These are phyloP conservation scores for Sebastes schlegelii DNA, from an alignment of 2,113 vertebrate species.

Conservation along the genomic window DNA sequence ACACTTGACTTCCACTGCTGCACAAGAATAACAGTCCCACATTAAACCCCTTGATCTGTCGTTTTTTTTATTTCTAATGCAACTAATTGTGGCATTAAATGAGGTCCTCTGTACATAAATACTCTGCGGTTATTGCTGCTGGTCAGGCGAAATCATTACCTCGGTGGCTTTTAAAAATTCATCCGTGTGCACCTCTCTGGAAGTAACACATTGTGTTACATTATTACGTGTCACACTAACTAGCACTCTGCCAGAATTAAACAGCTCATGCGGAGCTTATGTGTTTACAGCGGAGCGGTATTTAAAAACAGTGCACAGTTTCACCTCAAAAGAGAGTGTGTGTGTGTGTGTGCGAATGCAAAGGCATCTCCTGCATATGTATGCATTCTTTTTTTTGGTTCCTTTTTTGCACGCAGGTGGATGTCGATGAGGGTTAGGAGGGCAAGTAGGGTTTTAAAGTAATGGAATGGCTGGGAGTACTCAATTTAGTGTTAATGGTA, in stretches of 20 bases:
- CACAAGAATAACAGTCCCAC: constrained; percentile 65
- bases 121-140: constrained; percentile 52
- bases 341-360: background rate
- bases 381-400: too few relatives aligned
- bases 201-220: constrained; percentile 52
- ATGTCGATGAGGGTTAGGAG: constrained; percentile 29
- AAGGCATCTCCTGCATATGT: background rate
- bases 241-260: constrained; percentile 57
- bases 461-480: constrained; percentile 48
- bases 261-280: constrained; percentile 39
- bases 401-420: background rate
- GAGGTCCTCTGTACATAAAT: constrained; percentile 56
- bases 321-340: constrained; percentile 21
- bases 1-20: constrained; percentile 70
- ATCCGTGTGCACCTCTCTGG: constrained; percentile 54
- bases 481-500: constrained; percentile 53
- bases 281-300: constrained; percentile 59
- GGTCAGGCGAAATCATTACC: constrained; percentile 54
- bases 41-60: constrained; percentile 67
- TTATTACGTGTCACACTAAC: constrained; percentile 42
- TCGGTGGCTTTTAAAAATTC: constrained; percentile 38
- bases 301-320: constrained; percentile 52
- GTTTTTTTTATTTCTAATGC: constrained; percentile 46
- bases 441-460: constrained; percentile 54
- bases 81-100: constrained; percentile 45